These are phyloP conservation scores for Galago senegalensis DNA, from an alignment of 2,797 vertebrate species.

Conservation along the genomic window DNA sequence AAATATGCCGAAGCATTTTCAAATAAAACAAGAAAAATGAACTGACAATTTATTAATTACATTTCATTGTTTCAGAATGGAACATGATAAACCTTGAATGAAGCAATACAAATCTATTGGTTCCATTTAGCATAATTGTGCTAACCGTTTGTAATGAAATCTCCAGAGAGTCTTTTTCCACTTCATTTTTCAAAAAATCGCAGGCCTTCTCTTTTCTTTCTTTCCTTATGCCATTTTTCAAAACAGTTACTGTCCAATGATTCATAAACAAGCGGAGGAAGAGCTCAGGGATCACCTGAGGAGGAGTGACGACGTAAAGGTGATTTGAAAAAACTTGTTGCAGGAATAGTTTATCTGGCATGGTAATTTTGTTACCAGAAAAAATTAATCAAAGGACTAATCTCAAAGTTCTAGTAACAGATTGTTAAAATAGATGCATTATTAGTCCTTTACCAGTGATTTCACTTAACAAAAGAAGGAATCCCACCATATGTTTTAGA, in stretches of 20 bases:
- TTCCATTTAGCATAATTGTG: constrained; percentile 84
- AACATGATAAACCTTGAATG: constrained; percentile 82
- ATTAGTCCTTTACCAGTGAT: constrained; percentile 7
- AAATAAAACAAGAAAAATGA: constrained; percentile 87
- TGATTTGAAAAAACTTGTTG: constrained; percentile 72
- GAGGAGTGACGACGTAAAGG: neutral
- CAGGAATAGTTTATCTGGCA: constrained; percentile 14
- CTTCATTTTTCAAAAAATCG: constrained; percentile 84
- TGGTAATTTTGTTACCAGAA: constrained; percentile 56
- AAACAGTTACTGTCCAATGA: constrained; percentile 68
- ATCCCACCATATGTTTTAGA: neutral
- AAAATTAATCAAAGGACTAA: constrained; percentile 25
- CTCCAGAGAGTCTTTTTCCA: constrained; percentile 73
- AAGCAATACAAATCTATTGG: constrained; percentile 87
- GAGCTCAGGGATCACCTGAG: constrained; percentile 57
- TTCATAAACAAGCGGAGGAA: constrained; percentile 71
- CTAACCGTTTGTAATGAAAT: constrained; percentile 83
- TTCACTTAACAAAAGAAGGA: neutral
- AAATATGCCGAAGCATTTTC: constrained; percentile 89
- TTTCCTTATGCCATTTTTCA: neutral
- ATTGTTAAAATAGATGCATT: neutral
- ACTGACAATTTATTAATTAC: constrained; percentile 87
- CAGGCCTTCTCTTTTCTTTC: constrained; percentile 54
- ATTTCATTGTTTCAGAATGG: constrained; percentile 87
- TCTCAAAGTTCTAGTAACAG: constrained; percentile 2